Evolutionary conservation across 2,888 invertebrate genomes (phyloP).

Genomic region (Dascillus cervinus): DNA sequence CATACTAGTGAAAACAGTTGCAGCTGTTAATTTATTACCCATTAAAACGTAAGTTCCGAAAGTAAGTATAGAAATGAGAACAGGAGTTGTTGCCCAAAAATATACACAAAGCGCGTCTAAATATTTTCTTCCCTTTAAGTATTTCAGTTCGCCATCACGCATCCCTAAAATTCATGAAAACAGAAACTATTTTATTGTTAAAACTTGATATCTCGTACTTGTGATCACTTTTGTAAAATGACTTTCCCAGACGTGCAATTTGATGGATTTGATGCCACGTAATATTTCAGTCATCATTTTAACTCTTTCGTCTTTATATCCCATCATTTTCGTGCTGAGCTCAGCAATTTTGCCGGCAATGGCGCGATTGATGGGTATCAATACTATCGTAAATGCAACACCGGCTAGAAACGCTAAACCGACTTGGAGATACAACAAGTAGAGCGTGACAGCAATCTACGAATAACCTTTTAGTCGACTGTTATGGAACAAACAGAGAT

Average conservation of each 20-base stretch:
- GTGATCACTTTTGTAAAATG: constrained; percentile 67
- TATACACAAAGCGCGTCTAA: constrained; percentile 96
- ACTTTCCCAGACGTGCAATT: constrained; percentile 90
- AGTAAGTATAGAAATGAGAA: constrained; percentile 77
- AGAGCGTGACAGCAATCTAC: constrained; percentile 72
- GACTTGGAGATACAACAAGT: constrained; percentile 79
- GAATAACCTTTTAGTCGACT: too few species aligned
- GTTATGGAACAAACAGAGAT: too few species aligned
- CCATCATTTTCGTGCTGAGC: constrained; percentile 83
- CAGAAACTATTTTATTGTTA: constrained; percentile 1
- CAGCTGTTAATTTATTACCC: constrained; percentile 73
- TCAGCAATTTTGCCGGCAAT: constrained; percentile 83
- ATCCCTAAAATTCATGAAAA: constrained; percentile 44
- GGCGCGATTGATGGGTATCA: constrained; percentile 88
- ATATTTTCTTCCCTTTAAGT: constrained; percentile 82
- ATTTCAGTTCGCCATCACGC: constrained; percentile 64
- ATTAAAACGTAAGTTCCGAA: constrained; percentile 72
- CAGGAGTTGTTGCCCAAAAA: constrained; percentile 97
- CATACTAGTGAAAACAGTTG: constrained; percentile 89
- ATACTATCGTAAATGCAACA: constrained; percentile 70
- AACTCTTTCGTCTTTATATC: constrained; percentile 82
- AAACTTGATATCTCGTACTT: constrained; percentile 46
- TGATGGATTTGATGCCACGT: constrained; percentile 81
- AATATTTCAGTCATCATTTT: constrained; percentile 81
- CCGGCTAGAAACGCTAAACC: constrained; percentile 90